Evolutionary conservation across 2,888 invertebrate species (phyloP), one percentile per base, ranked within the genome.

Genomic region (Acleris holmiana): DNA sequence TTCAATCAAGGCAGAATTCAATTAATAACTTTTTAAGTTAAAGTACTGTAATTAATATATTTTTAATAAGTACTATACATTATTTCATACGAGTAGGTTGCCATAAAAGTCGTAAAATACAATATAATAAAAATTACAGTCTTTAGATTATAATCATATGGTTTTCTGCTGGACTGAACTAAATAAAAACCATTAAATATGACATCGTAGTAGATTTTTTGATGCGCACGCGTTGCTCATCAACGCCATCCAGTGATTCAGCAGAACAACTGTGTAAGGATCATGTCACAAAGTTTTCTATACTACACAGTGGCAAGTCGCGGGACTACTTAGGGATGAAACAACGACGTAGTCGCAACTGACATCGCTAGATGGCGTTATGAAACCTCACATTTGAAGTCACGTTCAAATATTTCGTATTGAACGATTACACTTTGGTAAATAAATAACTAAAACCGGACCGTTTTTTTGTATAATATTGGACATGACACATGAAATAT

Each of bases 311-410:
- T 56, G 71, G 61, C 63, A 56, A 68, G 40, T 64, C 44, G 46
- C 61, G 69, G 66, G 69, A 76, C 71, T 69, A 69, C 55, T 44
- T 35, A 59, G 23, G 6, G 49, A 44, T 57, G 44, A 53, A 63
- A 57, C 53, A 29, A 63, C 69, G 46, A 68, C 69, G 69, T 67
- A 63, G 55, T 75, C 67, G 57, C 21, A 41, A 29, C 21, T 25
- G 49, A 53, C 48, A 46, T 46, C 74, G 69, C 71, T 72, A 79
- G 79, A 77, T 79, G 79, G 76, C 76, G 71, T 57, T 66, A 54
- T 48, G 47, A 29, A 55, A 60, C 66, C 13, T 21, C 13, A 10
- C 5, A 8, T 19, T 15, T 40, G 2, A 19, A 19, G 6, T 40
- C 2, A 13, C 2, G 15, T 44, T 44, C 5, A 44, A 44, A 44